These are phyloP conservation scores for Scophthalmus maximus DNA, from an alignment of 2,113 vertebrate species.

Conservation along the genomic window DNA sequence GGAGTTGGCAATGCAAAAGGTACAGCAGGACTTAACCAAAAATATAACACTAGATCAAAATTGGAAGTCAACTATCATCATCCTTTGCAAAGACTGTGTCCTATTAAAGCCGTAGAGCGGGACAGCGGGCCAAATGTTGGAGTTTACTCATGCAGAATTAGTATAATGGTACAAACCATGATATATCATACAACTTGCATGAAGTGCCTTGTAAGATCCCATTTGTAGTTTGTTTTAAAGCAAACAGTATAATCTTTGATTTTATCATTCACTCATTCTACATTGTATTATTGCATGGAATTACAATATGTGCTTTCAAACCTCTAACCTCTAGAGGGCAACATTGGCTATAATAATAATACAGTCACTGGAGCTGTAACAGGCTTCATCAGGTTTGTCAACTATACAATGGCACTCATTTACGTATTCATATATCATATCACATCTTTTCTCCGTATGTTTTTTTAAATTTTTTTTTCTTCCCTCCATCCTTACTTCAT, in stretches of 20 bases:
- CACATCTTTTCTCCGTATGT: not conserved
- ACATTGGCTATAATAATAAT: slow-evolving; percentile 7
- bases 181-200: not conserved
- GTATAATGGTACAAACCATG: too few species aligned
- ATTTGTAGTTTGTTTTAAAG: not conserved
- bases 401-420: not conserved
- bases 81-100: too few species aligned
- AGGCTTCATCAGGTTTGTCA: not conserved
- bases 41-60: too few species aligned
- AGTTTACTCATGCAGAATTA: not conserved
- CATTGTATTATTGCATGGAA: not conserved
- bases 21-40: too few species aligned
- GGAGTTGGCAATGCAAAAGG: slow-evolving; percentile 87
- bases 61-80: not conserved
- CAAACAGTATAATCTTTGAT: not conserved
- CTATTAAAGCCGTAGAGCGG: too few species aligned
- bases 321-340: slow-evolving; percentile 38
- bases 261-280: not conserved
- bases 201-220: not conserved
- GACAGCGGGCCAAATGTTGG: not conserved
- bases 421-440: not conserved
- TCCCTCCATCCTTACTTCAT: not conserved
- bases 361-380: not conserved
- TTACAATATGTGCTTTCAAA: not conserved
- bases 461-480: not conserved